Evolutionary conservation across 2,113 vertebrate species (phyloP).

Genomic region (Ammodytes dubius): DNA sequence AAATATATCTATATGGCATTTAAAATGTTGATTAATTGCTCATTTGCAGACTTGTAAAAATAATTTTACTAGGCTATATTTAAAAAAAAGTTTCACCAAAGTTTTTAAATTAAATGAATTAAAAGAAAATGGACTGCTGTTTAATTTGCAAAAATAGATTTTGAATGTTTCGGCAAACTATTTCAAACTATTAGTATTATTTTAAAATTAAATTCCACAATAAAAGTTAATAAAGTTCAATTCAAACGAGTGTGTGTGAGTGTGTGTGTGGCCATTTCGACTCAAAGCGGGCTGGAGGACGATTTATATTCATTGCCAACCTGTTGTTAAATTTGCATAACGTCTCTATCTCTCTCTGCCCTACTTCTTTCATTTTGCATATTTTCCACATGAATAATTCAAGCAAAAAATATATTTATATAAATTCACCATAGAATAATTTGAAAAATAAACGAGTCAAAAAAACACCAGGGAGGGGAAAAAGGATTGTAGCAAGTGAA

Average conservation of each 20-base stretch:
- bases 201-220: constrained; percentile 4
- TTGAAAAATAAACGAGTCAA: constrained; percentile 62
- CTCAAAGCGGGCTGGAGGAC: neutral
- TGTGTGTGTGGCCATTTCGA: constrained; percentile 21
- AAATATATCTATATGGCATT: neutral
- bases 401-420: neutral
- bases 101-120: neutral
- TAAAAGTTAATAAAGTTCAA: constrained; percentile 15
- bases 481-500: constrained; percentile 90
- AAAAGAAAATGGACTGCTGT: neutral
- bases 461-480: constrained; percentile 52
- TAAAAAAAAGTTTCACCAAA: constrained; percentile 9
- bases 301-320: constrained; percentile 74
- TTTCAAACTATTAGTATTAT: neutral
- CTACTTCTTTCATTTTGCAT: constrained; percentile 47
- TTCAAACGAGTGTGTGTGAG: constrained; percentile 9
- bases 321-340: constrained; percentile 77
- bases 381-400: constrained; percentile 49
- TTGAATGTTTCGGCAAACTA: neutral
- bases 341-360: constrained; percentile 16
- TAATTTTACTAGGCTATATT: neutral
- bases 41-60: neutral
- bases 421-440: neutral
- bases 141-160: neutral
- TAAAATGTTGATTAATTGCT: neutral